phyloP scores from a whole-genome alignment of 2,888 invertebrate species.

The Tuta absoluta region DNA sequence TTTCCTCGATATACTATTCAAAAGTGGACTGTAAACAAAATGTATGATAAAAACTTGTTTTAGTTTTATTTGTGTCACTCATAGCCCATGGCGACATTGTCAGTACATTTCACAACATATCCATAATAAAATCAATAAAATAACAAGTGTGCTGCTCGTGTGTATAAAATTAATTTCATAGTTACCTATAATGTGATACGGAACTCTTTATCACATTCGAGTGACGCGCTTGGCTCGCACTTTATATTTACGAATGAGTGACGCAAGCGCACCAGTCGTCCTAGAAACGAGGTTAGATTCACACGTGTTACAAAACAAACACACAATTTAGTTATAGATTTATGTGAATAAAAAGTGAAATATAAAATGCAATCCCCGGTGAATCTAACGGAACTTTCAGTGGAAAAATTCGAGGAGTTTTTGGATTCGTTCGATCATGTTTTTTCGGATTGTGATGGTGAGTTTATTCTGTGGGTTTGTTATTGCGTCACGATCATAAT shows the following conservation, averaged over 20 bases:
- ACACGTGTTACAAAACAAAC: slow-evolving; percentile 50
- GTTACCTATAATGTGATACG: background rate
- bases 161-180: too few relatives aligned
- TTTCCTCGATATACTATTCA: too few relatives aligned
- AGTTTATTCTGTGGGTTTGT: slow-evolving; percentile 44
- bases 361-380: slow-evolving; percentile 44
- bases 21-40: too few relatives aligned
- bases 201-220: slow-evolving; percentile 1
- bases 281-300: slow-evolving; percentile 51
- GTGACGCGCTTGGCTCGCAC: slow-evolving; percentile 21
- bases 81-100: too few relatives aligned
- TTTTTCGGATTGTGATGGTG: slow-evolving; percentile 89
- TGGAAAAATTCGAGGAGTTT: slow-evolving; percentile 72
- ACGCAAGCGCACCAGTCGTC: slow-evolving; percentile 62
- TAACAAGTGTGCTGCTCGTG: too few relatives aligned
- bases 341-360: slow-evolving; percentile 22
- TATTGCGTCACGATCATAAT: slow-evolving; percentile 11
- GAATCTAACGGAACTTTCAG: slow-evolving; percentile 65
- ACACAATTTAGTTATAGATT: background rate
- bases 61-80: too few relatives aligned
- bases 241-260: slow-evolving; percentile 49
- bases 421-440: slow-evolving; percentile 86
- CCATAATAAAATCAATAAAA: too few relatives aligned
- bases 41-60: too few relatives aligned
- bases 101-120: too few relatives aligned